Evolutionary conservation across 2,797 vertebrate genomes (phyloP), one percentile per base, ranked within the genome.

Genomic region (Micrastur ruficollis): DNA sequence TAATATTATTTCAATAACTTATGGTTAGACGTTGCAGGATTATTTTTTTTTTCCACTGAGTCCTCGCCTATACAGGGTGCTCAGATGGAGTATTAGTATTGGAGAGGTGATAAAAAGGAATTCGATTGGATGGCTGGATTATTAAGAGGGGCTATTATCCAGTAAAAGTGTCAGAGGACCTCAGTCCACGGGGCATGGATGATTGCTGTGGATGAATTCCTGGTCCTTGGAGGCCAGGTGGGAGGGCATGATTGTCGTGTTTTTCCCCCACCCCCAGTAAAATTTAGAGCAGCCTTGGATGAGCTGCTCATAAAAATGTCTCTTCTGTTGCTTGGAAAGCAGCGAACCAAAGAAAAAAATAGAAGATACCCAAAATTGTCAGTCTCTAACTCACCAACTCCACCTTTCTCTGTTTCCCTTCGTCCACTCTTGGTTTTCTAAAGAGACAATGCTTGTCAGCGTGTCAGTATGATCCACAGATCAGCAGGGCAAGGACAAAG

Each of bases 81-180:
- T 94, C 47, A 86, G 67, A 56, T 18, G 27, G 55, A 76, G 19
- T 79, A 44, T 47, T 81, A 78, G 16, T 78, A 80, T 59, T 92
- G 81, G 42, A 83, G 78, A 90, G 56, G 59, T 76, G 76, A 85
- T 94, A 75, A 81, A 95, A 95, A 87, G 68, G 72, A 95, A 93
- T 91, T 91, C 20, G 21, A 81, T 81, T 78, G 81, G 92, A 87
- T 90, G 73, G 32, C 65, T 91, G 68, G 85, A 55, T 91, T 95
- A 94, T 90, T 95, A 92, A 92, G 70, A 93, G 49, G 38, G 75
- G 40, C 59, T 75, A 22, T 91, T 94, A 86, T 32, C 86, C 62
- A 90, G 84, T 93, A 87, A 79, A 94, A 92, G 58, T 83, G 70
- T 75, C 92, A 92, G 62, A 95, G 31, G 36, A 36, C 59, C n/a